Conservation (phyloP, 2,888 invertebrate species). For the Caenorhabditis uteleia region DNA sequence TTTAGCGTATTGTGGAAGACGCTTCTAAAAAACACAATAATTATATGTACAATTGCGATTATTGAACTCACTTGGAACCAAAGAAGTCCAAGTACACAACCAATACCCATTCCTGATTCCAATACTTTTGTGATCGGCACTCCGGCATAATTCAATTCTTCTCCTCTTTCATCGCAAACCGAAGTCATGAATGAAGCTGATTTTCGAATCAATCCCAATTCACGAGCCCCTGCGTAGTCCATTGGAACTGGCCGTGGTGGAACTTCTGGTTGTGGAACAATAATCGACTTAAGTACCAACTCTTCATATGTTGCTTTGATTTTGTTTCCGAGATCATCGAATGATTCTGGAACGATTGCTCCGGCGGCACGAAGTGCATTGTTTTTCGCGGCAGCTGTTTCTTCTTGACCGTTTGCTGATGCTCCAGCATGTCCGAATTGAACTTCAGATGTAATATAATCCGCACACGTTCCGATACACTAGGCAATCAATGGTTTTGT, state of each 20-base stretch:
- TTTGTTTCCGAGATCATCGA: conserved; percentile 84
- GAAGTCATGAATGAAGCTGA: conserved; percentile 99
- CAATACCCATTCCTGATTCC: conserved; percentile 92
- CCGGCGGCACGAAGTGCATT: conserved; percentile 82
- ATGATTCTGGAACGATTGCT: conserved; percentile 88
- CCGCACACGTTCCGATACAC: conserved; percentile 88
- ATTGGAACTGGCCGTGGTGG: conserved; percentile 99
- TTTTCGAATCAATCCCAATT: conserved; percentile 94
- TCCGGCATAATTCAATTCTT: conserved; percentile 81
- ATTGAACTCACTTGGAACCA: conserved; percentile 88
- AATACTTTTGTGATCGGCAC: conserved; percentile 82
- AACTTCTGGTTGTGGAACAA: conserved; percentile 86
- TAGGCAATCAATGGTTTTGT: conserved; percentile 95
- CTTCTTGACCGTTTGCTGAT: conserved; percentile 89
- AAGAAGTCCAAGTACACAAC: conserved; percentile 92
- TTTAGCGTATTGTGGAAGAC: conserved; percentile 86
- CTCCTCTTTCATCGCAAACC: conserved; percentile 97
- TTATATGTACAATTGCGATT: neutral
- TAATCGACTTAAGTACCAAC: conserved; percentile 81
- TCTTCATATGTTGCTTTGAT: conserved; percentile 72
- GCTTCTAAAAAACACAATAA: conserved; percentile 51
- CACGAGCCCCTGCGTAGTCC: conserved; percentile 98
- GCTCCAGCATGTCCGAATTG: conserved; percentile 99
- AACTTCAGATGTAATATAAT: conserved; percentile 74
- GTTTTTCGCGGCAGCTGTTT: conserved; percentile 93